Base-by-base conservation (phyloP, 2,888 invertebrate species). In the Eupeodes luniger region DNA sequence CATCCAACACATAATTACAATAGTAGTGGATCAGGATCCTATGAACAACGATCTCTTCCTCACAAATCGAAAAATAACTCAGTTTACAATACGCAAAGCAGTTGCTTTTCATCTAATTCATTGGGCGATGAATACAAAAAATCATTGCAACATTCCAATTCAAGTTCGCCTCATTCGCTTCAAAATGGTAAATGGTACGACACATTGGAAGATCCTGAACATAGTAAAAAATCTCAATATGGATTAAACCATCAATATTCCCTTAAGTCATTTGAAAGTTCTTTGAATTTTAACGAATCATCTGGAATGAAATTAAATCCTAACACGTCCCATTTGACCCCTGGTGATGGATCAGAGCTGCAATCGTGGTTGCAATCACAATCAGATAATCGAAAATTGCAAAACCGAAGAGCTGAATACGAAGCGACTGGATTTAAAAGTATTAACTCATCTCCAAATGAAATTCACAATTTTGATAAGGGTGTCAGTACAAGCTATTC, bases 41-140 rank as follows among this genome's bases (percentile, higher is more conserved):
- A 96, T 93, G 96, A 97, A 91, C 94, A 97, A 85, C 96, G 96
- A 90, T 94, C 96, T 93, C 96, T 96, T 64, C 97, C 97, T 67
- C 97, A 97, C 74, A 95, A 97, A 91, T 96, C 97, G 88, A 96
- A 96, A 91, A 97, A 96, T 92, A 97, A 97, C 94, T 97, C 97
- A 53, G 97, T 97, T 5, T 97, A 97, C 92, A 97, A 97, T 81
- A 97, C 97, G 9, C 97, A 97, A 6, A 94, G 94, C 90, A 94
- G 94, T 86, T 94, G 94, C 77, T 93, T 94, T 89, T 94, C 94
- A 34, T 94, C 94, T 85, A 92, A 92, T 80, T 93, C 92, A 53
- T 91, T 89, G 51, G 90, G 89, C 76, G 90, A 90, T 10, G 90
- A 90, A 62, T 75, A 89, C 16, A 82, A 79, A n/a, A 78, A 67